Evolutionary conservation across 2,888 invertebrate species (phyloP).

Genomic region (Heliconius ismenius): DNA sequence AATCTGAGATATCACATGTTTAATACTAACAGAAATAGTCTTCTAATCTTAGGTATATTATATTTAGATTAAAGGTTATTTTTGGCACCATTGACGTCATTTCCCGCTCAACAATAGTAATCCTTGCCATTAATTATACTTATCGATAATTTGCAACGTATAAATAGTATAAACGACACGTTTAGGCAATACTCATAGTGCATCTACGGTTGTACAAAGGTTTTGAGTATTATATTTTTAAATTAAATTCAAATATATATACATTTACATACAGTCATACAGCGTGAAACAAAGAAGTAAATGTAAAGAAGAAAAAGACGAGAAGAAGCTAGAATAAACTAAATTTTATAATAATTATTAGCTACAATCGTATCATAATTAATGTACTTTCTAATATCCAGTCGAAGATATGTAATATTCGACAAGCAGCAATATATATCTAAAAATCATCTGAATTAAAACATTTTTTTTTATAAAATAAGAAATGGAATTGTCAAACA

Average conservation of each 20-base stretch:
- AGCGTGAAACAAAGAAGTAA: too few species aligned
- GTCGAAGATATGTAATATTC: not conserved
- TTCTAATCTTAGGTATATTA: not conserved
- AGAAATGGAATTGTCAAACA: not conserved
- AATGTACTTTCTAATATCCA: not conserved
- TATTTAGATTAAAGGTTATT: not conserved
- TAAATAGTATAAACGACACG: not conserved
- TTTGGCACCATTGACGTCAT: not conserved
- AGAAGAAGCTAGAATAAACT: too few species aligned
- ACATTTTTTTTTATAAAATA: not conserved
- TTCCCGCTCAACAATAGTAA: conserved; percentile 2
- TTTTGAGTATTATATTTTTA: not conserved
- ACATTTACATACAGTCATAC: too few species aligned
- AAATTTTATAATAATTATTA: too few species aligned
- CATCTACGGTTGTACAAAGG: not conserved
- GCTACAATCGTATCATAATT: too few species aligned
- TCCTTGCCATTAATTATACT: not conserved
- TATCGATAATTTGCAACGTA: not conserved
- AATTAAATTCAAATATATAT: too few species aligned
- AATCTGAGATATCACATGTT: not conserved
- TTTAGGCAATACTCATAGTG: not conserved
- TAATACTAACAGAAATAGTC: not conserved
- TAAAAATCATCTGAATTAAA: not conserved
- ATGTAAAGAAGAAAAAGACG: too few species aligned
- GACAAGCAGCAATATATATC: not conserved